Conservation (phyloP, 2,797 vertebrate genomes). For the Babyrousa celebensis region DNA sequence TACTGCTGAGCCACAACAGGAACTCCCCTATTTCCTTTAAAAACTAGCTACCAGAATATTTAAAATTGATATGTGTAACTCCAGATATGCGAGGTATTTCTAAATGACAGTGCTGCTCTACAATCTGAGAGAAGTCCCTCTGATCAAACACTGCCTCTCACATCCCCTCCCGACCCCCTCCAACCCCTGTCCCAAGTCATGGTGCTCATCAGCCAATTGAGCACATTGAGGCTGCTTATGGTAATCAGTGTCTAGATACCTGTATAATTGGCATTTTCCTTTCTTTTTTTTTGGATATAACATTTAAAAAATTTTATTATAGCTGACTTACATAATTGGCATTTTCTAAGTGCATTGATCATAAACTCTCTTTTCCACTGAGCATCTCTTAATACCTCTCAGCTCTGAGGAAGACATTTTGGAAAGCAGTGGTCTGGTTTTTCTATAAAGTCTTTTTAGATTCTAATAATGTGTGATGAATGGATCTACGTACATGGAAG, state of each 20-base stretch:
- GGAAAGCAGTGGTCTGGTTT: neutral
- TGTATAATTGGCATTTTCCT: neutral
- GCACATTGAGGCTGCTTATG: neutral
- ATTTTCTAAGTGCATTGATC: constrained; percentile 26
- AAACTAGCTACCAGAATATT: neutral
- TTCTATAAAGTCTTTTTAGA: neutral
- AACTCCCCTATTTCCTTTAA: no score
- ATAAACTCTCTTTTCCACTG: neutral
- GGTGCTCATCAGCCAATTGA: neutral
- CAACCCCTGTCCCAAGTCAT: rapidly evolving
- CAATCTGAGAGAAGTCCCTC: constrained; percentile 10
- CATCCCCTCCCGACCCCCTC: no score
- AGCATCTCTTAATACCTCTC: neutral
- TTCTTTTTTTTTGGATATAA: no score
- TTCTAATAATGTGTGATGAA: neutral
- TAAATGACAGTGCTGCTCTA: neutral
- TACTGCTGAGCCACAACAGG: no score
- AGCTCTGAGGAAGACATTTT: neutral
- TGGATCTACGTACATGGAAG: neutral
- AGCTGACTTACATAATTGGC: neutral
- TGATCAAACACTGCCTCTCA: neutral
- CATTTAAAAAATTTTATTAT: no score
- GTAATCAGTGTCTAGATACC: neutral
- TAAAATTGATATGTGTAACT: neutral
- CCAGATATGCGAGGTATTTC: neutral